Conservation (phyloP, 1,140 invertebrate genomes). For the Meloidogyne chitwoodi region DNA sequence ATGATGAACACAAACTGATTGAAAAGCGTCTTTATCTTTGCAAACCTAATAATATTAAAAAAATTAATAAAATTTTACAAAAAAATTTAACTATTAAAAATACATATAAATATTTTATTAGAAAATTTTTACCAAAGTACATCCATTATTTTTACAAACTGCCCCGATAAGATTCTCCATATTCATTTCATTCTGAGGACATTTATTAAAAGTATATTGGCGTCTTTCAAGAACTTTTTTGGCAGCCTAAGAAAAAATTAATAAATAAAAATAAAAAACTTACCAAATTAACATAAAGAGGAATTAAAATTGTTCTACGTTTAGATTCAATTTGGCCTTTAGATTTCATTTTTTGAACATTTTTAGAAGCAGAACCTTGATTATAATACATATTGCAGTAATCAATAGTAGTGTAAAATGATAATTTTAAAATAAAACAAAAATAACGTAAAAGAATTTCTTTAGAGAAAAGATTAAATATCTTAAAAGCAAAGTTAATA, state of each 20-base stretch:
- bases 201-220: not conserved
- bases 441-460: too few relatives aligned
- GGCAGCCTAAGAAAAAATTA: not conserved
- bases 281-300: not conserved
- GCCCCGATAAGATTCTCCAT: slow-evolving; percentile 7
- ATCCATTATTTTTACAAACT: slow-evolving; percentile 6
- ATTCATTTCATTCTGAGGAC: not conserved
- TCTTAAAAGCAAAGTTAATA: too few relatives aligned
- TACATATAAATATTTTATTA: not conserved
- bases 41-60: not conserved
- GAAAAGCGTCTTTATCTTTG: not conserved
- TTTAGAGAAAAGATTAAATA: too few relatives aligned
- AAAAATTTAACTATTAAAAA: not conserved
- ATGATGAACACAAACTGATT: not conserved
- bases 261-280: not conserved
- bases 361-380: not conserved
- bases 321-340: not conserved
- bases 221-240: not conserved
- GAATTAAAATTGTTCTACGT: not conserved
- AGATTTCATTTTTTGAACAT: not conserved
- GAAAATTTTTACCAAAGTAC: slow-evolving; percentile 6
- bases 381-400: not conserved
- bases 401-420: not conserved
- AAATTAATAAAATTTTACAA: not conserved
- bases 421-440: not conserved